These are phyloP conservation scores for Lichenostomus cassidix DNA, from an alignment of 2,113 vertebrate genomes.

Conservation along the genomic window DNA sequence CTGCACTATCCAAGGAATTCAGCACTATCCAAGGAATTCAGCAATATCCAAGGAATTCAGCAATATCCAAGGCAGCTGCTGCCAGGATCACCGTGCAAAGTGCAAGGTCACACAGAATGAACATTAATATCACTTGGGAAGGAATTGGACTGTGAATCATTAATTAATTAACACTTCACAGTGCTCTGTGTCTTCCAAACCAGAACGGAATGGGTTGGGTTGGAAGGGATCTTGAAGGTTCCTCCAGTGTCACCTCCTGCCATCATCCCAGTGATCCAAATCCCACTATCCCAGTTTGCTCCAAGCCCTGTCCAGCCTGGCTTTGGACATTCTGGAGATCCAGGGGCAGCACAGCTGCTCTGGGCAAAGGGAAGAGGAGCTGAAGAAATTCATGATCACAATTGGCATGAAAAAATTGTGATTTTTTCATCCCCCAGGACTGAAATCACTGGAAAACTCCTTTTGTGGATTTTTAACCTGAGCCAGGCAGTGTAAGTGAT, in stretches of 20 bases:
- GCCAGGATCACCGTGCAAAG: not conserved
- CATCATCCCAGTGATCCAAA: too few relatives aligned
- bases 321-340: not conserved
- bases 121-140: not conserved
- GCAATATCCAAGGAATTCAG: not conserved
- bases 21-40: too few relatives aligned
- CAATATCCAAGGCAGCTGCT: not conserved
- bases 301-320: not conserved
- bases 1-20: not conserved
- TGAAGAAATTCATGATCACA: not conserved
- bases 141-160: not conserved
- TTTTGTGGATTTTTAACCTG: not conserved
- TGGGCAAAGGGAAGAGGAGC: not conserved
- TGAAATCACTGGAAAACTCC: not conserved
- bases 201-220: accelerated
- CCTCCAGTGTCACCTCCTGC: not conserved
- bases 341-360: not conserved
- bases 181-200: not conserved
- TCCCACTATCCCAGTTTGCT: not conserved
- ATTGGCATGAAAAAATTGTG: not conserved
- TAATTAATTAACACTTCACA: not conserved
- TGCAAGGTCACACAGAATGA: not conserved
- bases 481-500: not conserved
- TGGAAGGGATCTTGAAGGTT: not conserved
- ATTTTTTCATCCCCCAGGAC: not conserved